These are phyloP conservation scores for Coreoperca whiteheadi DNA, from an alignment of 2,113 vertebrate genomes.

Conservation along the genomic window DNA sequence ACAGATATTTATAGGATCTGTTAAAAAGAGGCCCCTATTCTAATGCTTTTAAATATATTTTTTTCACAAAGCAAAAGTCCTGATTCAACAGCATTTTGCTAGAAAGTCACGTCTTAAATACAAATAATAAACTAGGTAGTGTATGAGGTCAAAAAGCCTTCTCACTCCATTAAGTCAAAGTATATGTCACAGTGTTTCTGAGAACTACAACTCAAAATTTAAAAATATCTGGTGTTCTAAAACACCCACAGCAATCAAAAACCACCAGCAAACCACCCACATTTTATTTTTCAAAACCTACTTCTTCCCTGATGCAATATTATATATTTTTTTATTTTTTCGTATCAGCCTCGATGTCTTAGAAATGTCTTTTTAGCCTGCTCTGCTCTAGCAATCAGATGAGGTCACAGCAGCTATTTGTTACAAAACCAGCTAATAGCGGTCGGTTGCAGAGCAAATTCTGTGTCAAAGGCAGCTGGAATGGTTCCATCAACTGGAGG, in stretches of 20 bases:
- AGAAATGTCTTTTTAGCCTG: conserved; percentile 71
- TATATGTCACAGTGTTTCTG: conserved; percentile 11
- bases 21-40: not conserved
- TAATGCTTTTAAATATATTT: conserved; percentile 1
- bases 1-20: conserved; percentile 44
- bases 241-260: conserved; percentile 39
- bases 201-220: conserved; percentile 25
- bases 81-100: not conserved
- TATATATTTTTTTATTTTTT: conserved; percentile 41
- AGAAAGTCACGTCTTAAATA: not conserved
- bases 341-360: conserved; percentile 58
- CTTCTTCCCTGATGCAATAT: conserved; percentile 31
- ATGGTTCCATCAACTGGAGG: conserved; percentile 81
- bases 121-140: not conserved
- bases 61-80: not conserved
- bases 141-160: conserved; percentile 12
- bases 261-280: conserved; percentile 27
- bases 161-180: conserved; percentile 25
- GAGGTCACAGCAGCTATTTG: conserved; percentile 75
- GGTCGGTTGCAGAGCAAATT: conserved; percentile 76
- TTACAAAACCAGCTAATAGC: conserved; percentile 79
- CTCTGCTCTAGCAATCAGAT: conserved; percentile 69
- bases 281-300: conserved; percentile 33
- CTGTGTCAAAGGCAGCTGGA: conserved; percentile 81
- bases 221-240: conserved; percentile 51